A percentile compares a stretch with the other conserved stretches of the same genome.
These are phyloP conservation scores for Ctenicera cuprea DNA, from an alignment of 2,888 invertebrate genomes.

Conservation along the genomic window DNA sequence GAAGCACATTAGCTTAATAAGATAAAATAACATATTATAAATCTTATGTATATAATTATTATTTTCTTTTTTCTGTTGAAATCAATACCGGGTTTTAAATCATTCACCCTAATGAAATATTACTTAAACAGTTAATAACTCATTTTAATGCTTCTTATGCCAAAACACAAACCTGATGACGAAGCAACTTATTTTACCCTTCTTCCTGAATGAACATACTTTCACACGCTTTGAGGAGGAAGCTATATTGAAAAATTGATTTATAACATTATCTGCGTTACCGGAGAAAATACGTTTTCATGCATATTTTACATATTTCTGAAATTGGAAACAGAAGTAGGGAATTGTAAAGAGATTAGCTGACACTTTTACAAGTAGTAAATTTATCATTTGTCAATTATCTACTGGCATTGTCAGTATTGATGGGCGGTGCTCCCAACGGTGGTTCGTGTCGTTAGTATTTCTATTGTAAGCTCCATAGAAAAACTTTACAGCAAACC, in stretches of 20 bases:
- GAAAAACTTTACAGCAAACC: constrained; percentile 4
- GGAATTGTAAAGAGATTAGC: constrained; percentile 58
- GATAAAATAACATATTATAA: not conserved
- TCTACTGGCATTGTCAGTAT: constrained; percentile 44
- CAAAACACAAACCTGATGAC: constrained; percentile 37
- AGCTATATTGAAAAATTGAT: constrained; percentile 61
- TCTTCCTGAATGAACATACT: constrained; percentile 41
- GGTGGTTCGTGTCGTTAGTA: constrained; percentile 49
- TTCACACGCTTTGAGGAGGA: constrained; percentile 46
- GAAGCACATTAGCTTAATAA: not conserved
- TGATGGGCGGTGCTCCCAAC: constrained; percentile 50
- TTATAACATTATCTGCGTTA: constrained; percentile 59
- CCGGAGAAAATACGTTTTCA: constrained; percentile 55
- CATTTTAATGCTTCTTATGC: constrained; percentile 30
- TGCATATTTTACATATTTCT: constrained; percentile 61
- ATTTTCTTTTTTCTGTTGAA: constrained; percentile 24
- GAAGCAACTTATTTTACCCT: constrained; percentile 35
- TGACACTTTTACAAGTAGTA: constrained; percentile 60
- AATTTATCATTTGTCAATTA: constrained; percentile 59
- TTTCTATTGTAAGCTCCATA: constrained; percentile 20
- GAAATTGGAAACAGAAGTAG: constrained; percentile 55
- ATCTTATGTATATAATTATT: not conserved
- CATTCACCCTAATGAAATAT: constrained; percentile 36
- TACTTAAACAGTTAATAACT: constrained; percentile 41
- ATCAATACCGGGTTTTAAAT: constrained; percentile 27